phyloP scores from a whole-genome alignment of 2,113 vertebrate genomes.

The Meleagris gallopavo region DNA sequence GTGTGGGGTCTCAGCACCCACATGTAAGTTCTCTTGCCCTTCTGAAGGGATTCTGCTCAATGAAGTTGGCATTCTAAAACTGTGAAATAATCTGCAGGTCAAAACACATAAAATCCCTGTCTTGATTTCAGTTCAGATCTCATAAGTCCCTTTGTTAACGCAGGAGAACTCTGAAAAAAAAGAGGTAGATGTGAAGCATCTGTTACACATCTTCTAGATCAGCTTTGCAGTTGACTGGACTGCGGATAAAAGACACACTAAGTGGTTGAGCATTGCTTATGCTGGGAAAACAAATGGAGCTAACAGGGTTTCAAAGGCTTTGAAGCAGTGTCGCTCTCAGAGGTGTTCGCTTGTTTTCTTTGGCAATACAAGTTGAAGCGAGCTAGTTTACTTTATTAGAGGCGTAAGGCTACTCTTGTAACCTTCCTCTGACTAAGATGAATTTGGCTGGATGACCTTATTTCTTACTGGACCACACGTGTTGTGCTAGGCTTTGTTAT shows the following conservation, averaged over 20 bases:
- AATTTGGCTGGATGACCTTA: slow-evolving; percentile 54
- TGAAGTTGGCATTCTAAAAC: not conserved
- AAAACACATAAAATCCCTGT: not conserved
- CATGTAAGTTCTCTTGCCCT: not conserved
- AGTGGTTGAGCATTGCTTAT: slow-evolving; percentile 66
- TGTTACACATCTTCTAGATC: slow-evolving; percentile 60
- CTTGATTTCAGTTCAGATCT: not conserved
- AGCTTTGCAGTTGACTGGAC: slow-evolving; percentile 56
- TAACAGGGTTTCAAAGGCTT: slow-evolving; percentile 63
- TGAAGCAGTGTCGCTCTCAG: slow-evolving; percentile 51
- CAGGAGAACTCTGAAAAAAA: not conserved
- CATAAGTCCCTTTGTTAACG: not conserved
- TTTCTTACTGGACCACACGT: slow-evolving; percentile 46
- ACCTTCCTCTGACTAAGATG: slow-evolving; percentile 57
- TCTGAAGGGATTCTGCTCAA: not conserved
- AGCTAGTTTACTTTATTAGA: slow-evolving; percentile 66
- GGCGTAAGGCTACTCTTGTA: slow-evolving; percentile 47
- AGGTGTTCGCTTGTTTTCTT: slow-evolving; percentile 67
- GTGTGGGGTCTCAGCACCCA: not conserved
- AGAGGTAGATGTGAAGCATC: slow-evolving; percentile 18
- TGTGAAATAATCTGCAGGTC: not conserved
- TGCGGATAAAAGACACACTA: slow-evolving; percentile 52
- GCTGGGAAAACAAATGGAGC: slow-evolving; percentile 66
- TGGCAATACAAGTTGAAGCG: slow-evolving; percentile 52
- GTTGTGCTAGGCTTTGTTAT: not conserved